Conservation (phyloP, 2,113 vertebrate genomes). For the Neogobius melanostomus region DNA sequence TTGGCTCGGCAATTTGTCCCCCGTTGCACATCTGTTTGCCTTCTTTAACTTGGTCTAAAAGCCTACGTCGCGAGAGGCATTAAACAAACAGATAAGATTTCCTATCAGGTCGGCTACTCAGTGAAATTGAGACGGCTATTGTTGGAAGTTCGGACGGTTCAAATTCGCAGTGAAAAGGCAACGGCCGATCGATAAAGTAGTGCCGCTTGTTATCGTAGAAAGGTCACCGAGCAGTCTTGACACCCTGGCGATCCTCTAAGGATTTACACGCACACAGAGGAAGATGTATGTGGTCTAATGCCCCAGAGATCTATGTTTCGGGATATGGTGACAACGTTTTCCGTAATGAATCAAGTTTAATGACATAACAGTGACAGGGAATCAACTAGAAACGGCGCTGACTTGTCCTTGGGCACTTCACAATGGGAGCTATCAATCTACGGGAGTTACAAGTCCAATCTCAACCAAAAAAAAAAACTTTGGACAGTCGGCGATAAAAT, state of each 20-base stretch:
- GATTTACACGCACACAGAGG: slow-evolving; percentile 34
- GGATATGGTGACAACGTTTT: slow-evolving; percentile 29
- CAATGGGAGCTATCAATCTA: slow-evolving; percentile 14
- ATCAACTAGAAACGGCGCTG: slow-evolving; percentile 20
- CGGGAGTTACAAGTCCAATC: neutral
- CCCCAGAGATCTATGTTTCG: slow-evolving; percentile 10
- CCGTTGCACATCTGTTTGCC: slow-evolving; percentile 5
- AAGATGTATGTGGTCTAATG: slow-evolving; percentile 6
- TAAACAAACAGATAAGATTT: slow-evolving; percentile 42
- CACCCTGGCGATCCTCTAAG: slow-evolving; percentile 37
- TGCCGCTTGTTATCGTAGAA: slow-evolving; percentile 60
- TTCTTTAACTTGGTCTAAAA: slow-evolving; percentile 18
- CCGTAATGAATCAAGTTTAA: slow-evolving; percentile 4
- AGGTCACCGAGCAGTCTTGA: slow-evolving; percentile 59
- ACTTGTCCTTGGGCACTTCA: slow-evolving; percentile 38
- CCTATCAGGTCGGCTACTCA: slow-evolving; percentile 17
- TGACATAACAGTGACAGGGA: slow-evolving; percentile 3
- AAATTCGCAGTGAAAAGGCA: slow-evolving; percentile 58
- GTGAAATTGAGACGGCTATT: slow-evolving; percentile 20
- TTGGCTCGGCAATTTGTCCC: slow-evolving; percentile 32
- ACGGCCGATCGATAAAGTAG: slow-evolving; percentile 54
- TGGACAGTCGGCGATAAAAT: neutral
- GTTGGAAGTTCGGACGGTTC: slow-evolving; percentile 47
- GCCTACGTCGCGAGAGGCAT: slow-evolving; percentile 9
- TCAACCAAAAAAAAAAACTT: neutral